phyloP scores from a whole-genome alignment of 2,888 invertebrate genomes.

The Trilocha varians region DNA sequence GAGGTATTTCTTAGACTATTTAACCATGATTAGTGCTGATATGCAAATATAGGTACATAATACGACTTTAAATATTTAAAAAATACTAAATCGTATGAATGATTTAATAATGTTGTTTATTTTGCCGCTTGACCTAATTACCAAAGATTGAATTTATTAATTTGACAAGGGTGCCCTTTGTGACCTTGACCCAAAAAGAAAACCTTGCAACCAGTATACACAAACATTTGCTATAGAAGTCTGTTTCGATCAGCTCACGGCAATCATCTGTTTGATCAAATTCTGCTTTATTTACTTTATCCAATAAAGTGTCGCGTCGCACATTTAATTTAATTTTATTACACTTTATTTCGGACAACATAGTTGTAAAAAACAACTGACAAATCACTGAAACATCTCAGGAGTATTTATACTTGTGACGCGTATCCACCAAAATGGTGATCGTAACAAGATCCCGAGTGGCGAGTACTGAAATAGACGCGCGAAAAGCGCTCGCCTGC shows the following conservation, averaged over 20 bases:
- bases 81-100: not conserved
- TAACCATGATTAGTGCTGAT: no score
- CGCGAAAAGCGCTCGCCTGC: conserved; percentile 28
- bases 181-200: conserved; percentile 51
- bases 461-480: conserved; percentile 38
- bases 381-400: not conserved
- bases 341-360: not conserved
- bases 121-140: not conserved
- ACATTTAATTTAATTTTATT: not conserved
- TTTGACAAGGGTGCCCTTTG: conserved; percentile 2
- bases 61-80: no score
- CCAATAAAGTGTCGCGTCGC: not conserved
- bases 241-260: not conserved
- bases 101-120: not conserved
- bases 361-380: not conserved
- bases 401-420: not conserved
- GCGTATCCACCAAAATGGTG: conserved; percentile 41
- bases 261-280: not conserved
- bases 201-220: conserved; percentile 16
- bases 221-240: not conserved
- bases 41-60: no score
- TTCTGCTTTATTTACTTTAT: not conserved
- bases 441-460: conserved; percentile 58
- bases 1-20: no score
- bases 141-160: not conserved